Evolutionary conservation across 1,140 invertebrate genomes (phyloP), one percentile per base, ranked within the genome.

Genomic region (Drosophila sechellia): DNA sequence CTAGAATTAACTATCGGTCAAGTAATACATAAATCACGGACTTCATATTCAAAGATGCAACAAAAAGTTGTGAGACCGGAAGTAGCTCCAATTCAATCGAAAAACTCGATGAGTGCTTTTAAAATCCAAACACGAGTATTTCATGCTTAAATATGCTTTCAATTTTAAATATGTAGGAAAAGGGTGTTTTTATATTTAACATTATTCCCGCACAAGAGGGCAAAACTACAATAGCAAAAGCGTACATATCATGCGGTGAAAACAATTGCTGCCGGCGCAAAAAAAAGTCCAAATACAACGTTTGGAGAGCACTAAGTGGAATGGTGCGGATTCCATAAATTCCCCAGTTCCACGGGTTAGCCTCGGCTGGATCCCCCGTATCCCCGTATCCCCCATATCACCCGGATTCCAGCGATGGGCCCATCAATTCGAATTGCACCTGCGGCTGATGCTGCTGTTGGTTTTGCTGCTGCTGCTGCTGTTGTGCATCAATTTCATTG

Each of bases 361-460:
- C 42, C 17, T 10, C 12, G 6, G 12, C 45, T 8, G 13, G 46
- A 48, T n/a, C 20, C 45, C 46, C 22, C 17, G 6, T 5, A 25
- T 17, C 20, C 34, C 17, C 8, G n/a, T 15, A 35, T n/a, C 31
- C 20, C 20, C 2, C 34, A 20, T 17, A 22, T 22, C 20, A 22
- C 2, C 20, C 20, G 27, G 59, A 40, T 64, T 64, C 63, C 45
- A 20, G 35, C 55, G 31, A 17, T 12, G 49, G 42, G 65, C 68
- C 66, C 72, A 76, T 76, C 60, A 76, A 76, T 76, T 76, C 60
- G 72, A 66, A 56, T 76, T 75, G 54, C 72, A 76, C 72, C 72
- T 76, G 72, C 72, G 60, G 72, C 50, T 45, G 50, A n/a, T n/a
- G n/a, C n/a, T n/a, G n/a, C n/a, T n/a, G n/a, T n/a, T n/a, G n/a